Base-by-base conservation (phyloP, 2,888 invertebrate species). In the Rhabditophanes sp. region DNA sequence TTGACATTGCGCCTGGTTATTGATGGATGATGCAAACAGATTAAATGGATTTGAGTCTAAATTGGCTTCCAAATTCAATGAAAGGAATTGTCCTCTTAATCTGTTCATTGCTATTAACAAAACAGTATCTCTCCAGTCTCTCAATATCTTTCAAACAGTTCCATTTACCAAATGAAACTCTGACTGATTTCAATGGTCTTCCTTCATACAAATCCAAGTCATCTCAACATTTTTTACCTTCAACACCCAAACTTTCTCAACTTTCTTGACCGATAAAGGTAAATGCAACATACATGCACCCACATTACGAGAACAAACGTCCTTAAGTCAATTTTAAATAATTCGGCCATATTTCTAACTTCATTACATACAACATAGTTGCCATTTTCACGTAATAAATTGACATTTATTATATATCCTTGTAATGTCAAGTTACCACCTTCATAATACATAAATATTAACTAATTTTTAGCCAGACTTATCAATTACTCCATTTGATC, bases 1-100 rank as follows among this genome's bases (percentile, higher is more conserved):
- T 79, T 69, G 77, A 78, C 39, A 82, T 99, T 33, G 70, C 75
- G 6, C 96, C 96, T 0, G 96, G 96, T 0, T 80, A 84, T 68
- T 74, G 88, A 9, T 96, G 96, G 96, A 96, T 65, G 96, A 96
- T 0, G 90, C 96, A 0, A 84, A 96, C 68, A 73, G 96, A 15
- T 88, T 87, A 4, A 93, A 80, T 67, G 93, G 90, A 0, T 96
- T 85, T 65, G 96, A 96, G 66, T 78, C 77, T 56, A 78, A 80
- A 56, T 79, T 78, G 16, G 44, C 53, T 2, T 33, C 44, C 11
- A 29, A 36, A 3, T 48, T 35, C 14, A 58, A 60, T 39, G 36
- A 33, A 12, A 41, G 41, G 12, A 27, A 38, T 26, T 4, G 30
- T 29, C n/a, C n/a, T n/a, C n/a, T n/a, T n/a, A n/a, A n/a, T n/a